Evolutionary conservation across 2,797 vertebrate genomes (phyloP).

Genomic region (Neosilurus mollespiculum): DNA sequence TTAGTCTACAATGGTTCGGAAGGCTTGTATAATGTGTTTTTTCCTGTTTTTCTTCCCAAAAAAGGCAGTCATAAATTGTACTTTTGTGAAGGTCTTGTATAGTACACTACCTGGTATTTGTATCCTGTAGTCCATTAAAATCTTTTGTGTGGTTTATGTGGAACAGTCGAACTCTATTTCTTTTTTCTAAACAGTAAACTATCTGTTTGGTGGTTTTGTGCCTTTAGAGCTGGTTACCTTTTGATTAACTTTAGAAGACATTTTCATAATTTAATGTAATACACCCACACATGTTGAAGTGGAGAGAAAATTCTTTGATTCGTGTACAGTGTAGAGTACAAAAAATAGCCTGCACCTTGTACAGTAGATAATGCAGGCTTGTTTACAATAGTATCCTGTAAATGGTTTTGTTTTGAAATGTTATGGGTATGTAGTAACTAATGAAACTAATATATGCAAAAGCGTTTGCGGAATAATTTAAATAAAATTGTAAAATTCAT

Average conservation of each 20-base stretch:
- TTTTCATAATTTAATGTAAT: too few species aligned
- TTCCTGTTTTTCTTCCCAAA: background rate
- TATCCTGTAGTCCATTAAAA: conserved; percentile 10
- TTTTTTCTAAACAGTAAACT: background rate
- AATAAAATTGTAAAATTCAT: too few species aligned
- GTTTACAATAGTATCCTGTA: background rate
- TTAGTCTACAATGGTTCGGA: background rate
- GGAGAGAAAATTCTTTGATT: background rate
- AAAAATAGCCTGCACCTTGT: background rate
- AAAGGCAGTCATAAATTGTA: conserved; percentile 21
- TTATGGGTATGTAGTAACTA: too few species aligned
- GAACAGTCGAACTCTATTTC: conserved; percentile 6
- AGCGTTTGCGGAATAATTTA: too few species aligned
- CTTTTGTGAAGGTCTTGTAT: conserved; percentile 24
- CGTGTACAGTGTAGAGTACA: background rate
- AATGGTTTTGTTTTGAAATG: background rate
- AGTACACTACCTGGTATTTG: background rate
- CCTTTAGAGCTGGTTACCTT: background rate
- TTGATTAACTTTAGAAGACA: background rate
- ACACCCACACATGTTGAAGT: background rate
- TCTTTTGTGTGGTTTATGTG: conserved; percentile 7
- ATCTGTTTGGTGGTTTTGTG: background rate
- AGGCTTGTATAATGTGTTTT: conserved; percentile 24
- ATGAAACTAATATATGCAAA: background rate
- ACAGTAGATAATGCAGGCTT: background rate